These are phyloP conservation scores for Notoglanidium macrostoma DNA, from an alignment of 2,797 vertebrate genomes.

Conservation along the genomic window DNA sequence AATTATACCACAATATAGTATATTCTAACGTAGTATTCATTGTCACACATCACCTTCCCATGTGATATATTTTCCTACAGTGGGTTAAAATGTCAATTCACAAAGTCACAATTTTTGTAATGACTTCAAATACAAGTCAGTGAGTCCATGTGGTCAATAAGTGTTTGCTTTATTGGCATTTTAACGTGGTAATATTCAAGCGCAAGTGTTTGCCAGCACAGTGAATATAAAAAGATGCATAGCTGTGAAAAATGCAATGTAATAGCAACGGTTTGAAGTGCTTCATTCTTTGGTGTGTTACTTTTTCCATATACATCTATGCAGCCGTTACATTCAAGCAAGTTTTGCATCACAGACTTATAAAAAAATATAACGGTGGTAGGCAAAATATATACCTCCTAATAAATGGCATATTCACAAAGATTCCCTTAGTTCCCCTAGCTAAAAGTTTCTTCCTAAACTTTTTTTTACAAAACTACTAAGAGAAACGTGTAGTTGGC, in stretches of 20 bases:
- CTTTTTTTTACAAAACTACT: background rate
- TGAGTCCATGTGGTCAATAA: background rate
- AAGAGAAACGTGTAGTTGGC: background rate
- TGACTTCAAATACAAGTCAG: background rate
- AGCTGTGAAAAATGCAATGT: conserved; percentile 27
- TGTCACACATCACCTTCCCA: background rate
- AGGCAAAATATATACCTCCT: background rate
- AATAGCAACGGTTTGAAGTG: background rate
- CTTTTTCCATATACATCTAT: conserved; percentile 3
- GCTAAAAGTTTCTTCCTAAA: background rate
- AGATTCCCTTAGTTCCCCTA: background rate
- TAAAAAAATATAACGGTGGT: background rate
- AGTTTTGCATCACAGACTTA: background rate
- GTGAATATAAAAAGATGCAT: conserved; percentile 25
- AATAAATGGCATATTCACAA: background rate
- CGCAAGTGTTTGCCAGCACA: background rate
- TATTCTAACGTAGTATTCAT: background rate
- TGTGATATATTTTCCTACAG: background rate
- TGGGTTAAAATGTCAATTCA: background rate
- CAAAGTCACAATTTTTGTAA: no score
- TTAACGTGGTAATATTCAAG: conserved; percentile 8
- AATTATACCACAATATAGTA: background rate
- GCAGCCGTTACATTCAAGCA: conserved; percentile 12
- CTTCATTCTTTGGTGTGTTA: conserved; percentile 48
- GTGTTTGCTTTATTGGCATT: conserved; percentile 20